Base-by-base conservation (phyloP, 2,113 vertebrate species). In the Callospermophilus lateralis region DNA sequence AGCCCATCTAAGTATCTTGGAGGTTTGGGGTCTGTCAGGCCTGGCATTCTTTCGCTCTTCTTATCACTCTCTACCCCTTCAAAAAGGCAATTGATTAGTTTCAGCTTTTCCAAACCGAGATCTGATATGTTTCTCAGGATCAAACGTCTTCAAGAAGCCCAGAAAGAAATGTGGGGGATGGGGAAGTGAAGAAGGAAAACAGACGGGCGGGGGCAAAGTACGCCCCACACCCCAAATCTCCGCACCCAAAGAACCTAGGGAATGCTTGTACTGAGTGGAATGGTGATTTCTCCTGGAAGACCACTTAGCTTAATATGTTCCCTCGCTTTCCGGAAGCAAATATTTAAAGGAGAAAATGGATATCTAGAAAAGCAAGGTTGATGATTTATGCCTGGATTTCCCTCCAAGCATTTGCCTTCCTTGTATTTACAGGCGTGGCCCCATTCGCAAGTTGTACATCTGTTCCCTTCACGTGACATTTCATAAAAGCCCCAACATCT, bases 391-490 rank as follows among this genome's bases (percentile, higher is more conserved):
- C 51, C 89, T 96, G 87, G 89, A 97, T 98, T 97, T 98, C 93
- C 96, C 93, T 97, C 8, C 80, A 96, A 96, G 95, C 65, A 73
- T 93, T 98, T 98, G 96, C 98, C 97, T 98, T 97, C 97, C 72
- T 93, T 86, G 93, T 97, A 87, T 98, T 98, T 97, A 98, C 97
- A 98, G 98, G 98, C 98, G 97, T 98, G 97, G 97, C 94, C 95
- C 98, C 84, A 93, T 98, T 98, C 98, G 98, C 98, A 97, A 97
- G 98, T 98, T 98, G 98, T 98, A 99, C 99, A 99, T 99, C 99
- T 99, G 99, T 99, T 99, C 98, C 86, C 93, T 99, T 99, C 99
- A 99, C 98, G 99, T 99, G 99, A 99, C 99, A 39, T 98, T 99
- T 98, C 97, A 98, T 96, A 98, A 99, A 99, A 99, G 98, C 98